Conservation (phyloP, 2,113 vertebrate species). For the Chloebia gouldiae region DNA sequence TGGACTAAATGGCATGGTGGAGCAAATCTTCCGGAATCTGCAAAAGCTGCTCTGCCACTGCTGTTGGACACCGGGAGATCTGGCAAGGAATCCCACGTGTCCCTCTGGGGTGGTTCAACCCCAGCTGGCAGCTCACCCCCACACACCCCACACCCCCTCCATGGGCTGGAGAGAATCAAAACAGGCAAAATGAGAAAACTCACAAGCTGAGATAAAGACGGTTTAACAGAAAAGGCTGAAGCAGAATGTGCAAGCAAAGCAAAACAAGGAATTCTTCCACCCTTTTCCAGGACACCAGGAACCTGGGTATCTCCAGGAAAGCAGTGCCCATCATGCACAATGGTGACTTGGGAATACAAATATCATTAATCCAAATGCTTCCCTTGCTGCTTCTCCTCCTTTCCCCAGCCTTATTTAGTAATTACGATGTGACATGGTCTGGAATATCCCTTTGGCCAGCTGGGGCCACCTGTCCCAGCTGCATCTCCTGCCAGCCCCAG, state of each 20-base stretch:
- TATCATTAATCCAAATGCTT: neutral
- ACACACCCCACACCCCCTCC: neutral
- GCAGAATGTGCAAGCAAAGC: too few species aligned
- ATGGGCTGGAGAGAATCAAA: neutral
- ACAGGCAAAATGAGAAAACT: neutral
- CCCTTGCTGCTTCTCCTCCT: neutral
- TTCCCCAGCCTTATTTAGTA: too few species aligned
- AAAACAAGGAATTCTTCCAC: neutral
- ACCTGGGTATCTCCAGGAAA: too few species aligned
- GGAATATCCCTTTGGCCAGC: neutral
- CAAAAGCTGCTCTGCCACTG: neutral
- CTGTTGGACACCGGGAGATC: neutral
- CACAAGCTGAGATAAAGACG: neutral
- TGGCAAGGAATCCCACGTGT: fast-evolving
- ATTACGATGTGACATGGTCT: too few species aligned
- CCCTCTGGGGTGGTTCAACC: too few species aligned
- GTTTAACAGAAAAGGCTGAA: neutral
- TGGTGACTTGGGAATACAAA: neutral
- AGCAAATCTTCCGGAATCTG: neutral
- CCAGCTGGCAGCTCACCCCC: neutral
- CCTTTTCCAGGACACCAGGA: neutral
- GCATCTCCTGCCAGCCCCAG: neutral
- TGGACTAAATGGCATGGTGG: neutral
- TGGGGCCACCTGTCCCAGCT: neutral
- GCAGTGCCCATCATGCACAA: too few species aligned